These are phyloP conservation scores for Ptychadena robeensis DNA, from an alignment of 2,797 vertebrate genomes.

Conservation along the genomic window DNA sequence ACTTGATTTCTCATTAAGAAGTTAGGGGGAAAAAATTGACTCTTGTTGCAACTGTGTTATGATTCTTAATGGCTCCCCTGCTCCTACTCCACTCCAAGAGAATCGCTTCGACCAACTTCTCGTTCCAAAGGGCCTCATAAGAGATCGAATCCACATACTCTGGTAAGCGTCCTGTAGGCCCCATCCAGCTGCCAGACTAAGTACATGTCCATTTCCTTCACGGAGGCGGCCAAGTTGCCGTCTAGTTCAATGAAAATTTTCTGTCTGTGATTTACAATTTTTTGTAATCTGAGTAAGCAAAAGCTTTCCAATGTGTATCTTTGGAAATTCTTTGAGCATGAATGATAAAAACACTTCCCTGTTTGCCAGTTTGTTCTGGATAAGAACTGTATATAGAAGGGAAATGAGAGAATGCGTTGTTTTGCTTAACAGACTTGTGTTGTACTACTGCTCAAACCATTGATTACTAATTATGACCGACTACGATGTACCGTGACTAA, in stretches of 20 bases:
- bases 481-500: background rate
- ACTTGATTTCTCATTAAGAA: background rate
- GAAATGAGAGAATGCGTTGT: background rate
- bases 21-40: background rate
- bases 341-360: slow-evolving; percentile 60
- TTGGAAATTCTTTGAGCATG: slow-evolving; percentile 60
- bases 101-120: slow-evolving; percentile 23
- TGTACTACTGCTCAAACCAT: background rate
- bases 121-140: slow-evolving; percentile 33
- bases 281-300: slow-evolving; percentile 58
- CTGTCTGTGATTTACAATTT: slow-evolving; percentile 58
- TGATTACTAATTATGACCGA: background rate
- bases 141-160: slow-evolving; percentile 42
- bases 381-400: background rate
- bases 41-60: slow-evolving; percentile 30
- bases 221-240: slow-evolving; percentile 44
- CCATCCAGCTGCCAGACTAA: slow-evolving; percentile 54
- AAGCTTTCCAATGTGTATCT: slow-evolving; percentile 59
- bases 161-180: slow-evolving; percentile 39
- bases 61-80: slow-evolving; percentile 33
- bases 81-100: slow-evolving; percentile 20
- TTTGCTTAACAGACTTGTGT: background rate
- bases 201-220: slow-evolving; percentile 52
- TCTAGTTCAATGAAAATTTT: slow-evolving; percentile 60
- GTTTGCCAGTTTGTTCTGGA: slow-evolving; percentile 44